Conservation (phyloP, 2,113 vertebrate species). For the Xerus inauris region DNA sequence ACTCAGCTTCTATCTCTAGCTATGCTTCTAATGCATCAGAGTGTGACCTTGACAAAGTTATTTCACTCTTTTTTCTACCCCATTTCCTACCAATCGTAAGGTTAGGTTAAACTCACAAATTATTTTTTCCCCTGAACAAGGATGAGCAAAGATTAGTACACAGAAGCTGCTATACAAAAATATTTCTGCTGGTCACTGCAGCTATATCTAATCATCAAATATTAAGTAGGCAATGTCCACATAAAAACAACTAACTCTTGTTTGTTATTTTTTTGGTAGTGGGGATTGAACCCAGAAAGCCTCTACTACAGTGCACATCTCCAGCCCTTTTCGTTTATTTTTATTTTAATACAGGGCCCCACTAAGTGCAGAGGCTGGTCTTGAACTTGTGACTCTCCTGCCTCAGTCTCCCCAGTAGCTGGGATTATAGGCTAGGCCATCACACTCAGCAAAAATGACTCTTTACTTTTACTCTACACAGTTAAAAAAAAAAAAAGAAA, state of each 20-base stretch:
- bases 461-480: not conserved
- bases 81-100: not conserved
- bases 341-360: too few species aligned
- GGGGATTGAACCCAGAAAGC: too few species aligned
- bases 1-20: not conserved
- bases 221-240: not conserved
- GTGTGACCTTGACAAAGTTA: slow-evolving; percentile 45
- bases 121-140: not conserved
- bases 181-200: not conserved
- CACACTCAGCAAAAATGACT: not conserved
- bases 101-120: not conserved
- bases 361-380: too few species aligned
- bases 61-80: not conserved
- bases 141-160: not conserved
- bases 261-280: too few species aligned
- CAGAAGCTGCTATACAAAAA: not conserved
- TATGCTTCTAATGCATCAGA: slow-evolving; percentile 39
- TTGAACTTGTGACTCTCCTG: too few species aligned
- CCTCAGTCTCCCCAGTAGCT: not conserved
- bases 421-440: too few species aligned
- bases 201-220: not conserved
- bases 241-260: not conserved
- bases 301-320: too few species aligned
- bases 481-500: not conserved
- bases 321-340: too few species aligned